Conservation (phyloP, 1,140 invertebrate species). For the Drosophila tani region DNA sequence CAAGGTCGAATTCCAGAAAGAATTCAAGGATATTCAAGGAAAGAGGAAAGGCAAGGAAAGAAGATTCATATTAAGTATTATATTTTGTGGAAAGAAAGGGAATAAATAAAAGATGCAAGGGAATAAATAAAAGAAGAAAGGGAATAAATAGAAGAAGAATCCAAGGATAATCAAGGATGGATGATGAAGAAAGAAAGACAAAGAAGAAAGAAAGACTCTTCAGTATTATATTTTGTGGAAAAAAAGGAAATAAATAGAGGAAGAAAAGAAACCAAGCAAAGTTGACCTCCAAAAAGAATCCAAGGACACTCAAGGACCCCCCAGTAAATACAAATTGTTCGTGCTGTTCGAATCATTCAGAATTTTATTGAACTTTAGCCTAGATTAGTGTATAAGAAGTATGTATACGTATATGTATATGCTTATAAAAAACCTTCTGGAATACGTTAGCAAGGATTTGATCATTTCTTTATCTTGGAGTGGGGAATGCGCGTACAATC, state of each 20-base stretch:
- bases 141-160: no score
- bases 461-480: conserved; percentile 6
- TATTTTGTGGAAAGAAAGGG: not conserved
- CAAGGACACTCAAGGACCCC: not conserved
- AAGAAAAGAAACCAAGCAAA: no score
- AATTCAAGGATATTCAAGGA: not conserved
- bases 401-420: conserved; percentile 67
- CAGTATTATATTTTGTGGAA: not conserved
- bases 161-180: no score
- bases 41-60: no score
- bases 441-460: conserved; percentile 54
- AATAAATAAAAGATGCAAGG: no score
- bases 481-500: conserved; percentile 24
- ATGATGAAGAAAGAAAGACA: not conserved
- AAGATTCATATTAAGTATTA: not conserved
- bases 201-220: no score
- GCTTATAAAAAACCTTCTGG: conserved; percentile 64
- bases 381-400: conserved; percentile 64
- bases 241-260: no score
- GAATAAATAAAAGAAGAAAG: no score
- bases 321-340: not conserved
- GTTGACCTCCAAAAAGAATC: no score
- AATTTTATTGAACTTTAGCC: conserved; percentile 75
- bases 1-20: no score
- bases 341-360: conserved; percentile 48